Evolutionary conservation across 2,113 vertebrate species (phyloP).

Genomic region (Noctilio leporinus): DNA sequence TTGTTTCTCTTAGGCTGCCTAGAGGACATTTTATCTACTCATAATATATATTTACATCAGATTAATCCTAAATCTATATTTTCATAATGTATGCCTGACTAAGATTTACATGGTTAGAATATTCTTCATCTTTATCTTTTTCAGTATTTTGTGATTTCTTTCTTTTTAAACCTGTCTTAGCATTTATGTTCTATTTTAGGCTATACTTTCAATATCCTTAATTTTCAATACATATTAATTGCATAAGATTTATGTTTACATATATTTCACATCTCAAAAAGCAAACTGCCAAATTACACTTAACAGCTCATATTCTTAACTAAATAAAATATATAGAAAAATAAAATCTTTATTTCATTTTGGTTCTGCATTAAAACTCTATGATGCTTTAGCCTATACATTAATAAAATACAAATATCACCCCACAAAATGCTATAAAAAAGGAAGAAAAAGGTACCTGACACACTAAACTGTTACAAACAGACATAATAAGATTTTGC

Average conservation of each 20-base stretch:
- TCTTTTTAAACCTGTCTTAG: neutral
- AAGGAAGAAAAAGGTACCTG: neutral
- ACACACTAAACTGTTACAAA: neutral
- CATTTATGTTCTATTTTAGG: neutral
- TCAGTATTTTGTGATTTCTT: neutral
- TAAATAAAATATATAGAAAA: neutral
- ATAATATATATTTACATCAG: neutral
- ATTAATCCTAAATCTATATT: neutral
- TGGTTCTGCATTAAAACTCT: neutral
- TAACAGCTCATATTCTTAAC: neutral
- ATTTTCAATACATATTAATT: neutral
- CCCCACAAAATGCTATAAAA: neutral
- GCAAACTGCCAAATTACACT: neutral
- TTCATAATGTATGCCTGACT: neutral
- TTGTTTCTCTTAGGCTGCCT: neutral
- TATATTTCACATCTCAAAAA: neutral
- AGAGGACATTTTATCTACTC: neutral
- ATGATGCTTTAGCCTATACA: neutral
- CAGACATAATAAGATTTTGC: neutral
- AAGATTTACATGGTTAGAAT: neutral
- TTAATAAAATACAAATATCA: neutral
- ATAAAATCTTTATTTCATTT: neutral
- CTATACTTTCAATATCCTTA: neutral
- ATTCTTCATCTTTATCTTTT: neutral
- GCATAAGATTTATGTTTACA: neutral